Base-by-base conservation (phyloP, 2,888 invertebrate species). In the Bombyx huttoni region DNA sequence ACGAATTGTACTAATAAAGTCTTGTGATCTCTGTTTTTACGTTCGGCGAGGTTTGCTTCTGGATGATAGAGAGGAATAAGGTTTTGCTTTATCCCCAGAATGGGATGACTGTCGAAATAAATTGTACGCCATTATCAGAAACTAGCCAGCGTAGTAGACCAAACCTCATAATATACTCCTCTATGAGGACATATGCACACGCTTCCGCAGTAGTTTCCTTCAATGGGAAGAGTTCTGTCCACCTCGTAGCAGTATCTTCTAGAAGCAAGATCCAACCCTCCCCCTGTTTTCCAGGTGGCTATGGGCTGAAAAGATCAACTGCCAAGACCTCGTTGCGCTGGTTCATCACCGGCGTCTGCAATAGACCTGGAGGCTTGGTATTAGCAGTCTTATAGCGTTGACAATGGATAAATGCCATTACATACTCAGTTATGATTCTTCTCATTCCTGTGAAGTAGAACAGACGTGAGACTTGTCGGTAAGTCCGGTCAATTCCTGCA, bases 381-480 rank as follows among this genome's bases (percentile, higher is more conserved):
- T 74, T 73, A 0, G 46, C 55, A 7, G 61, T 47, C 54, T 73
- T 73, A 47, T 68, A 73, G 6, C 60, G 34, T 50, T 72, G 70
- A 52, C 70, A 58, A 2, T 34, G 9, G 1, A 40, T 35, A 46
- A 56, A 58, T 3, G 55, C 12, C 46, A 50, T 53, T 8, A 56
- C 47, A 51, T 56, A 56, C 0, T 55, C 49, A 0, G 52, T 48
- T 0, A 58, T 48, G 12, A 51, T 34, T n/a, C 50, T 13, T 9
- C 56, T 33, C 58, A 56, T 58, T 0, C 55, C 54, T 24, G 53
- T 47, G 14, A 55, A 56, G 47, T 54, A 56, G 49, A 49, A 58
- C 3, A 45, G 6, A 10, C 59, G 51, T 1, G 52, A 13, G 0
- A 63, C 46, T 12, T 53, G 52, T 8, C 53, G 50, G 1, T 54